Conservation (phyloP, 2,888 invertebrate genomes). For the Philhelius pedissequus region DNA sequence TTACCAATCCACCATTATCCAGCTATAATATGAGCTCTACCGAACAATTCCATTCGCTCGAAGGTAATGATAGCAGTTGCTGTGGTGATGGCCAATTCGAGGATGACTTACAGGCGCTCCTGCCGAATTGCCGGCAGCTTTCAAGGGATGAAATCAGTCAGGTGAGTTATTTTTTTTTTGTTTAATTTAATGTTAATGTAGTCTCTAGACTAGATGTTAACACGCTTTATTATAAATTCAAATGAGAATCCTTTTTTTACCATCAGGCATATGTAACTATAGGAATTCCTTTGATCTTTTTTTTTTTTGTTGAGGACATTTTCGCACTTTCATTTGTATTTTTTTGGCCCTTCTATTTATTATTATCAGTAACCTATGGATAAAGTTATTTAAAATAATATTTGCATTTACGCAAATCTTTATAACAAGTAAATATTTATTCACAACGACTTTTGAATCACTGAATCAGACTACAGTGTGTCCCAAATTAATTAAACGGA, state of each 20-base stretch:
- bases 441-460: neutral
- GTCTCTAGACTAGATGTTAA: neutral
- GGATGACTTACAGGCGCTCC: conserved; percentile 78
- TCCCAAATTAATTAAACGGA: conserved; percentile 45
- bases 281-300: neutral
- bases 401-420: neutral
- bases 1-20: conserved; percentile 45
- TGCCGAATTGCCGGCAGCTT: conserved; percentile 77
- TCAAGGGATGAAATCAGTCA: conserved; percentile 79
- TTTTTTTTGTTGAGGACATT: neutral
- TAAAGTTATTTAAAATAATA: neutral
- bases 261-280: neutral
- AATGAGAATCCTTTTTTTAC: neutral
- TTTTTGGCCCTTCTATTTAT: no score
- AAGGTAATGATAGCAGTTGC: conserved; percentile 75
- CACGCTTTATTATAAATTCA: neutral
- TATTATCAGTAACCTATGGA: neutral
- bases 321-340: neutral
- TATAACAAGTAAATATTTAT: conserved; percentile 39
- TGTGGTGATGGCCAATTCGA: conserved; percentile 75
- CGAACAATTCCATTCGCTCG: conserved; percentile 73
- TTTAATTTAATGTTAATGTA: conserved; percentile 17
- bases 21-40: conserved; percentile 66
- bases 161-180: conserved; percentile 75
- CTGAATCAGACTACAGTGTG: neutral